Percentiles rank a stretch among this genome's conserved stretches.
These are phyloP conservation scores for Thripadectes ignobilis DNA, from an alignment of 2,797 vertebrate species.

Conservation along the genomic window DNA sequence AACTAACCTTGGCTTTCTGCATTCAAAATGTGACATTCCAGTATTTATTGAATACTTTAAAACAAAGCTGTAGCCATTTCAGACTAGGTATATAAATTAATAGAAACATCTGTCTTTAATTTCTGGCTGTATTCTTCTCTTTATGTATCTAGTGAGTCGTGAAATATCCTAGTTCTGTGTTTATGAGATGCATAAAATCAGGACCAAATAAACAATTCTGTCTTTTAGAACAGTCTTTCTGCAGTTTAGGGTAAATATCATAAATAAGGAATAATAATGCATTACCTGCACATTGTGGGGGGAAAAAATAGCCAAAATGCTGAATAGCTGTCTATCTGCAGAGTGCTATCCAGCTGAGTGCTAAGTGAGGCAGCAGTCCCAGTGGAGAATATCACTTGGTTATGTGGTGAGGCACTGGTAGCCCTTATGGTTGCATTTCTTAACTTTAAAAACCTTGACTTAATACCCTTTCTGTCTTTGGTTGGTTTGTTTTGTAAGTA, in stretches of 20 bases:
- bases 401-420: neutral
- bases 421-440: neutral
- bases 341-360: neutral
- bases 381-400: neutral
- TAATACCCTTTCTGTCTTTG: neutral
- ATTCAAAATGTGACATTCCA: neutral
- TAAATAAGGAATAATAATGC: neutral
- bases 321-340: neutral
- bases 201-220: neutral
- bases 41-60: neutral
- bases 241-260: neutral
- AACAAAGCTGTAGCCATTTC: neutral
- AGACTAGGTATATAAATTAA: neutral
- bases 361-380: neutral
- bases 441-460: neutral
- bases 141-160: neutral
- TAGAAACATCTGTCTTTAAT: neutral
- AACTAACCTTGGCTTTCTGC: neutral
- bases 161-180: neutral
- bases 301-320: neutral
- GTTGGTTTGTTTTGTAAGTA: neutral
- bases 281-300: neutral
- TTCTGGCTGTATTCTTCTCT: neutral
- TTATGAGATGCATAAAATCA: neutral
- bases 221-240: neutral